Evolutionary conservation across 2,888 invertebrate species (phyloP).

Genomic region (Fragum whitleyi): DNA sequence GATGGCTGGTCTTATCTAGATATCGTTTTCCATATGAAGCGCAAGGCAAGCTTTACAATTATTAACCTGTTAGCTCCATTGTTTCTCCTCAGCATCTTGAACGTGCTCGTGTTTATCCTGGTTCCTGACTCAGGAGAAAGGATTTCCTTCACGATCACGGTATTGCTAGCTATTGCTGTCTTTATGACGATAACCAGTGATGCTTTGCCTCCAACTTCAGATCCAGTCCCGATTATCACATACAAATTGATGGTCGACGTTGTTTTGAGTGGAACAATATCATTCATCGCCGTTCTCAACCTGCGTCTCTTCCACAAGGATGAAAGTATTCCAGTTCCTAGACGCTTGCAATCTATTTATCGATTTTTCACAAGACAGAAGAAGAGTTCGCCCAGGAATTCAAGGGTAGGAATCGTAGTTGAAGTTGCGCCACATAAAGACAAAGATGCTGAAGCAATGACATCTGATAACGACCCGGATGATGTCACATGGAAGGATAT

Average conservation of each 20-base stretch:
- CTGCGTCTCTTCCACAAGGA: slow-evolving; percentile 57
- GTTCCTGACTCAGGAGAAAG: slow-evolving; percentile 62
- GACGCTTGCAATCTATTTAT: slow-evolving; percentile 8
- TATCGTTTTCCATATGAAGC: slow-evolving; percentile 11
- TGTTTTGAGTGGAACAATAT: slow-evolving; percentile 57
- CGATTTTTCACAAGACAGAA: slow-evolving; percentile 3
- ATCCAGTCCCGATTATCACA: slow-evolving; percentile 62
- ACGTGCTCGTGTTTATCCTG: slow-evolving; percentile 57
- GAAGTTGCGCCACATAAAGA: neutral
- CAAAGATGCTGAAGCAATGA: neutral
- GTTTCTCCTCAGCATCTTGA: slow-evolving; percentile 53
- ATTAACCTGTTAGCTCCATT: slow-evolving; percentile 57
- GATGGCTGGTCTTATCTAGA: neutral
- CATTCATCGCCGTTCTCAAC: slow-evolving; percentile 58
- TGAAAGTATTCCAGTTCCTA: slow-evolving; percentile 34
- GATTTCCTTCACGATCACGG: slow-evolving; percentile 60
- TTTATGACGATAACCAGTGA: slow-evolving; percentile 61
- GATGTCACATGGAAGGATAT: slow-evolving; percentile 11
- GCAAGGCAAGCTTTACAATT: slow-evolving; percentile 51
- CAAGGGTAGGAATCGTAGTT: neutral
- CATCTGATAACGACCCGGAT: neutral
- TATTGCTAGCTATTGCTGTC: slow-evolving; percentile 45
- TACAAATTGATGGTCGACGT: slow-evolving; percentile 65
- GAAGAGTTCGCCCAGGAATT: neutral
- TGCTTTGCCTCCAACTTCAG: slow-evolving; percentile 57